phyloP scores from a whole-genome alignment of 2,888 invertebrate genomes.

The Ophioninae sp. region DNA sequence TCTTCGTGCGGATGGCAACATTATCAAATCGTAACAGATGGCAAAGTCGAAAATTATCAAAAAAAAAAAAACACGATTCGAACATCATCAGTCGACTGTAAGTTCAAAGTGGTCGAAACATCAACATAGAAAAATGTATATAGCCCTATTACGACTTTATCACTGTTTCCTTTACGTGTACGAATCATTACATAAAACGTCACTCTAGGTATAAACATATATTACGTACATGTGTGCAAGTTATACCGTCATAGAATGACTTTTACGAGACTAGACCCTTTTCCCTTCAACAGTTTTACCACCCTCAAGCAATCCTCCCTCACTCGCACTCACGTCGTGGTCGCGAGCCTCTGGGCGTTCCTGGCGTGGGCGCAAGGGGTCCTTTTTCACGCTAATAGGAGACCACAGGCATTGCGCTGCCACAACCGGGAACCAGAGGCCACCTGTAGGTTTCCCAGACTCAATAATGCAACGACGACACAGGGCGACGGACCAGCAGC shows the following conservation, averaged over 20 bases:
- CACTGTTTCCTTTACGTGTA: conserved; percentile 2
- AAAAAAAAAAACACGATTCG: background rate
- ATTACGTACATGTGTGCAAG: background rate
- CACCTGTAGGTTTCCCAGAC: conserved; percentile 80
- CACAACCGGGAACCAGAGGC: conserved; percentile 68
- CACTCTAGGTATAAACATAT: conserved; percentile 1
- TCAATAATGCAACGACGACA: conserved; percentile 77
- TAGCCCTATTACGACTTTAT: background rate
- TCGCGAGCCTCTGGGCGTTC: conserved; percentile 64
- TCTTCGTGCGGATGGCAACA: background rate
- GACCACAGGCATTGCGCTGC: conserved; percentile 46
- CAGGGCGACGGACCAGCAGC: conserved; percentile 64
- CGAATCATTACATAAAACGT: conserved; percentile 14
- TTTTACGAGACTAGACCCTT: conserved; percentile 58
- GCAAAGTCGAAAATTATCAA: no score
- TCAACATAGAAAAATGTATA: background rate
- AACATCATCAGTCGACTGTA: no score
- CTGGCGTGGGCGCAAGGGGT: conserved; percentile 55
- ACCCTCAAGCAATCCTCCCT: conserved; percentile 44
- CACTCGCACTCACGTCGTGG: conserved; percentile 23
- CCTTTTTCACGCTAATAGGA: conserved; percentile 65
- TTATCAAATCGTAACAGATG: no score
- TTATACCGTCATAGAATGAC: conserved; percentile 50
- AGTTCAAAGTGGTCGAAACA: background rate
- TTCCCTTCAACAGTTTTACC: conserved; percentile 32